These are phyloP conservation scores for Sternotherus odoratus DNA, from an alignment of 2,797 vertebrate genomes.

Conservation along the genomic window DNA sequence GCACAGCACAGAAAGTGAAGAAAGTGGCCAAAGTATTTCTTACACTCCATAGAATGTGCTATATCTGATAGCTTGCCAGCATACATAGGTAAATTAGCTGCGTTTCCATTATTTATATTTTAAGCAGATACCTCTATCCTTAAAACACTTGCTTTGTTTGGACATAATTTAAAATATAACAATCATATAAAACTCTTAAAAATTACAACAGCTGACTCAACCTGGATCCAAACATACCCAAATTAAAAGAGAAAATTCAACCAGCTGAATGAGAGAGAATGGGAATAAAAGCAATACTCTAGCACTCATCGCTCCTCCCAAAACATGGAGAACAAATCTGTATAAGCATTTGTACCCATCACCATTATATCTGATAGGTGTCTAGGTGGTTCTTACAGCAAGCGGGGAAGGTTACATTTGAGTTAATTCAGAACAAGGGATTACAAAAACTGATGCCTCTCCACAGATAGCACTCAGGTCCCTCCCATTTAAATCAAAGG, in stretches of 20 bases:
- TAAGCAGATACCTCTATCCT: not conserved
- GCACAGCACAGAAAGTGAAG: not conserved
- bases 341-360: not conserved
- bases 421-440: not conserved
- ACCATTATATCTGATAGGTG: rapidly evolving
- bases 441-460: not conserved
- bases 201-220: not conserved
- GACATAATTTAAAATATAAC: not conserved
- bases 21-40: not conserved
- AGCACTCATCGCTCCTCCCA: not conserved
- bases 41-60: slow-evolving; percentile 5
- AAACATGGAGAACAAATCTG: not conserved
- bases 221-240: not conserved
- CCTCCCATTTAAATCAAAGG: not conserved
- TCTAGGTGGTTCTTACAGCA: not conserved
- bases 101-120: not conserved
- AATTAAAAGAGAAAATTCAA: not conserved
- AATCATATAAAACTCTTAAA: not conserved
- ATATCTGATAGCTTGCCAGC: slow-evolving; percentile 8
- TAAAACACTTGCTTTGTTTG: not conserved
- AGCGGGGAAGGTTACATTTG: rapidly evolving
- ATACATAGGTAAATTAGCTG: not conserved
- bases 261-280: not conserved
- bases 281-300: not conserved
- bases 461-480: not conserved